Conservation (phyloP, 2,113 vertebrate species). For the Aleadryas rufinucha region DNA sequence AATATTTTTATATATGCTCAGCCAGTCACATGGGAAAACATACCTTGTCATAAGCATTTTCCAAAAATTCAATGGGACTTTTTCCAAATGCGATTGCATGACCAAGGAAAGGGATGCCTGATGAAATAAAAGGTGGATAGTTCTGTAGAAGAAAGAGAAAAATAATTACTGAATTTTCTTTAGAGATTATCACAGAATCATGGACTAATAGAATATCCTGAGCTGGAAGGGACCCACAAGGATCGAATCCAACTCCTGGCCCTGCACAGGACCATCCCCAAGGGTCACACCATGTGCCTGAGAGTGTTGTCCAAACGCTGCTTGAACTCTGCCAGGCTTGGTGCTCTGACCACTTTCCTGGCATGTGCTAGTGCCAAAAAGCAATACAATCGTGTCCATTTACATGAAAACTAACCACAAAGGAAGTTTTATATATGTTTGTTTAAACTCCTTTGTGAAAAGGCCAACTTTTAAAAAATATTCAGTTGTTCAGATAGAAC, state of each 20-base stretch:
- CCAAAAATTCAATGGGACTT: constrained; percentile 94
- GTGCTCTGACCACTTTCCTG: neutral
- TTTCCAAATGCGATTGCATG: constrained; percentile 92
- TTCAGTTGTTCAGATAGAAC: neutral
- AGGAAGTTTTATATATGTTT: neutral
- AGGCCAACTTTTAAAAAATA: neutral
- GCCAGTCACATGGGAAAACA: neutral
- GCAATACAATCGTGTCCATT: neutral
- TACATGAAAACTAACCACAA: neutral
- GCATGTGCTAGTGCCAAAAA: neutral
- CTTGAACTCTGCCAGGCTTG: neutral
- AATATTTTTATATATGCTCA: neutral
- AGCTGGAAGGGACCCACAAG: neutral
- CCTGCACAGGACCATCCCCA: neutral
- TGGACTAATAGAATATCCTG: neutral
- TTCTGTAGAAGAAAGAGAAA: constrained; percentile 73
- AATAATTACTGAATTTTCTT: neutral
- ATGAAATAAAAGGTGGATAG: constrained; percentile 88
- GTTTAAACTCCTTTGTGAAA: neutral
- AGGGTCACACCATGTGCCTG: neutral
- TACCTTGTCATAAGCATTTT: constrained; percentile 93
- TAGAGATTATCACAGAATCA: neutral
- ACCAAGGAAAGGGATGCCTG: constrained; percentile 89
- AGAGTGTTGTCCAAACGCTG: neutral
- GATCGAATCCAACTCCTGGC: rapidly evolving